Evolutionary conservation across 1,140 invertebrate species (phyloP), one percentile per base, ranked within the genome.

Genomic region (Teleopsis dalmanni): DNA sequence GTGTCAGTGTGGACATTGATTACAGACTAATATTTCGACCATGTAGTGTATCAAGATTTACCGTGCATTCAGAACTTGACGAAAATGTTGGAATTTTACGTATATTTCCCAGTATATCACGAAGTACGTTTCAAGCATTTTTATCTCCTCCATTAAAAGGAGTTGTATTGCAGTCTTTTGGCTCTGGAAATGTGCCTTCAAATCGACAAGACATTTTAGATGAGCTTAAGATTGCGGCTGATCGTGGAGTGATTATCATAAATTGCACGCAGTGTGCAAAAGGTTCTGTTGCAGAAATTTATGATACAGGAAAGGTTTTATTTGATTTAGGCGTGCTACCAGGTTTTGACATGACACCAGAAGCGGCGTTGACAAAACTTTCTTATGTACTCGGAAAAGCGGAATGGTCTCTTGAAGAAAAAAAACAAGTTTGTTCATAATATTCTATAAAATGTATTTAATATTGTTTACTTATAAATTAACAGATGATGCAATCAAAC

Each of bases 321-420:
- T 57, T 66, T 22, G 74, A 78, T 36, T 72, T 76, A 35, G 93
- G 93, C 7, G 86, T 97, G 4, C 82, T 93, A 38, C 80, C 87
- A 1, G 94, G 95, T 0, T 86, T 77, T 47, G 95, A 98, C 66
- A 96, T 98, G 90, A 98, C 95, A 0, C 83, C 87, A 0, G 94
- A 98, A 72, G 91, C 95, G 1, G 92, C 94, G 1, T 72, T 97
- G 1, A 84, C 90, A 2, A 98, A 98, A 74, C 73, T 98, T 0
- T 80, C 82, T 2, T 98, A 96, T 58, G 88, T 98, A 1, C 73
- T 98, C 4, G 85, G 88, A 0, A 93, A 94, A 65, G 73, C 76
- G 4, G 82, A 91, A 27, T 88, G 88, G 78, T 76, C 80, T 44
- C 70, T 81, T 6, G 73, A 85, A 26, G 80, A 80, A 21, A 95